Conservation (phyloP, 2,797 vertebrate genomes). For the Sus cebifrons region DNA sequence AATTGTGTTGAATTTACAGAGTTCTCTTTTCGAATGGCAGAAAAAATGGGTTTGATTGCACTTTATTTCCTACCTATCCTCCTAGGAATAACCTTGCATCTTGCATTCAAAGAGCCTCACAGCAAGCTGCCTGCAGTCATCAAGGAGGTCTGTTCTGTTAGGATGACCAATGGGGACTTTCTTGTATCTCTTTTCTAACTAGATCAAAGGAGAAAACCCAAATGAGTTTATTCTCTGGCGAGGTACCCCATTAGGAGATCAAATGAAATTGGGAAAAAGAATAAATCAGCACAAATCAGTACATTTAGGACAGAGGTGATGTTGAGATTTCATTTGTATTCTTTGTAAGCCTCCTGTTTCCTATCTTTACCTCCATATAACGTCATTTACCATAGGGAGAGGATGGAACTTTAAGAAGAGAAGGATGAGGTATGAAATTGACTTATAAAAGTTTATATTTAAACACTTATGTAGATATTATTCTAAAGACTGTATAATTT, state of each 20-base stretch:
- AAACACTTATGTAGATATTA: neutral
- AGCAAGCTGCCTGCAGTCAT: neutral
- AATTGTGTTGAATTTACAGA: constrained; percentile 47
- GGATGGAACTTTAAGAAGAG: constrained; percentile 25
- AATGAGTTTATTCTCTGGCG: constrained; percentile 9
- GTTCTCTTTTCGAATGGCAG: neutral
- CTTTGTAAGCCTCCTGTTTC: constrained; percentile 6
- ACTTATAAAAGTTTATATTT: neutral
- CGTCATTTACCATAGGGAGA: neutral
- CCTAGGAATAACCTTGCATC: neutral
- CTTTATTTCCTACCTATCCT: constrained; percentile 3
- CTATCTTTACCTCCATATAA: neutral
- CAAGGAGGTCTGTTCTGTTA: neutral
- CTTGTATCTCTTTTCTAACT: neutral
- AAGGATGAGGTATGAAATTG: neutral
- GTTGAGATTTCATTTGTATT: neutral
- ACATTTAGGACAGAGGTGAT: neutral
- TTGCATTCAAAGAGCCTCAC: neutral
- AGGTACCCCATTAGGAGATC: neutral
- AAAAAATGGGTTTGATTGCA: neutral
- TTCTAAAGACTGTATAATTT: constrained; percentile 25
- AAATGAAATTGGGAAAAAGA: neutral
- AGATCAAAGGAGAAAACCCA: constrained; percentile 14
- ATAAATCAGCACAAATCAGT: neutral
- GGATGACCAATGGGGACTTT: neutral